Evolutionary conservation across 2,113 vertebrate species (phyloP).

Genomic region (Aplodontia rufa): DNA sequence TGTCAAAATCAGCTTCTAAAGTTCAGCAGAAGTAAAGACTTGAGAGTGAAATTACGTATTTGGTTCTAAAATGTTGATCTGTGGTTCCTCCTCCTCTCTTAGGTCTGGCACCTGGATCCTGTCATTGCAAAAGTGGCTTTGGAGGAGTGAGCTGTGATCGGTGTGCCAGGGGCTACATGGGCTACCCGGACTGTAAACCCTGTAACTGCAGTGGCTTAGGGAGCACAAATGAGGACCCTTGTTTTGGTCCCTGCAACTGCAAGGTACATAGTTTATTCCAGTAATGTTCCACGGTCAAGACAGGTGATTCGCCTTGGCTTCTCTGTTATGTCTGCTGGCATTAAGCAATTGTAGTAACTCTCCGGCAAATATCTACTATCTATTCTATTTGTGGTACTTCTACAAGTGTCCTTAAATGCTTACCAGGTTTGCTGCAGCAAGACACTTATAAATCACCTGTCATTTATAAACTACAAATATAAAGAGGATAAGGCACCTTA

Average conservation of each 20-base stretch:
- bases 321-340: background rate
- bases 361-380: background rate
- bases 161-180: conserved; percentile 89
- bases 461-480: conserved; percentile 15
- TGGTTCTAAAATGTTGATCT: background rate
- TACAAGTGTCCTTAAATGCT: background rate
- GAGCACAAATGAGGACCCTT: conserved; percentile 89
- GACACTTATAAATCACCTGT: background rate
- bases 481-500: background rate
- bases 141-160: conserved; percentile 90
- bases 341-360: background rate
- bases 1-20: background rate
- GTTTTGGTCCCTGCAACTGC: conserved; percentile 88
- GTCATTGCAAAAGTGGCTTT: conserved; percentile 93
- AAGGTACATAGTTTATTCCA: conserved; percentile 83
- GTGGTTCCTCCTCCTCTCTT: background rate
- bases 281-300: background rate
- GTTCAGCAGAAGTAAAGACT: background rate
- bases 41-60: background rate
- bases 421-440: background rate
- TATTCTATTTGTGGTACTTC: background rate
- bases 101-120: conserved; percentile 93
- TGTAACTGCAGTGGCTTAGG: conserved; percentile 89
- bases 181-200: conserved; percentile 87
- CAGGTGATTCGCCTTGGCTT: background rate